Base-by-base conservation (phyloP, 2,888 invertebrate species). In the Diogma glabrata region DNA sequence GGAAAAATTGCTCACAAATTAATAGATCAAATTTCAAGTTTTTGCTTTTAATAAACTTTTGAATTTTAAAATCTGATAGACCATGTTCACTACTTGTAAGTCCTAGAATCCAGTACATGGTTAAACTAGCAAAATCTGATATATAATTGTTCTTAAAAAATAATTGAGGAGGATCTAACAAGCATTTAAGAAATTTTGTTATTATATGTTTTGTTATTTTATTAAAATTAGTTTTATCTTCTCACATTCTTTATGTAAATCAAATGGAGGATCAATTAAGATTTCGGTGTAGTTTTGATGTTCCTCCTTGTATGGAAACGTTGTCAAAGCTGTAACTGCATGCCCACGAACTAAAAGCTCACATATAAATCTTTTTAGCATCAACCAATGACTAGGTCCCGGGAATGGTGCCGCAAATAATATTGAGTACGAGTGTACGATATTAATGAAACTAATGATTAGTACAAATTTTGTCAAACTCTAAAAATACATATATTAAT, bases 351-450 rank as follows among this genome's bases (percentile, higher is more conserved):
- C 53, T 2, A 70, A 53, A 1, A 70, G 57, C 52, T 63, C 68
- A 12, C 62, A 62, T 47, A 64, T 60, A 49, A 69, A 67, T 54
- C 67, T 63, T 51, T 69, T 66, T 52, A 70, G 52, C 68, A 69
- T 68, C 59, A 70, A 57, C 70, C 70, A 70, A 55, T 70, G 70
- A 53, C 70, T 70, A 3, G 67, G 69, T 0, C 67, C 67, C 2
- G 70, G 69, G 54, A 70, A 70, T 2, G 67, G 69, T 0, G 64
- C 66, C 65, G 69, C 63, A 43, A 70, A 64, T 10, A 70, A 58
- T 24, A 70, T 67, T 4, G 66, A 65, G 40, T 59, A 61, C n/a
- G n/a, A n/a, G n/a, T n/a, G n/a, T n/a, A n/a, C n/a, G n/a, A n/a
- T n/a, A n/a, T n/a, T n/a, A n/a, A n/a, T n/a, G n/a, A n/a, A n/a